Evolutionary conservation across 2,113 vertebrate species (phyloP), one percentile per base, ranked within the genome.

Genomic region (Anoplopoma fimbria): DNA sequence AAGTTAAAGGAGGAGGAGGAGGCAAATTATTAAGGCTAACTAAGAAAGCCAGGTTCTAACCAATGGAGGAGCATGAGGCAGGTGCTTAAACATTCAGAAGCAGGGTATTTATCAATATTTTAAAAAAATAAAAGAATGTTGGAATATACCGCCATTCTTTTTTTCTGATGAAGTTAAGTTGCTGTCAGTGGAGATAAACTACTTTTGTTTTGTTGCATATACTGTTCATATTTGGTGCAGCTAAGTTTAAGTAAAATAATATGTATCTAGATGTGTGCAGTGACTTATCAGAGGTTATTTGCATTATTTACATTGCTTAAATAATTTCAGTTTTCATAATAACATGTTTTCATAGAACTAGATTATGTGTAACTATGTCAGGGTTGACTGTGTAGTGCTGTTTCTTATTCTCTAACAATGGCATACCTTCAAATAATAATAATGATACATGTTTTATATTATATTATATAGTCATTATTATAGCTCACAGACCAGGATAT

Each of bases 251-350:
- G 23, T 61, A 1, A n/a, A 3, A 27, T 10, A 21, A 45, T 14
- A 38, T 5, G 13, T 27, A 65, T 65, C 36, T 65, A 40, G 34
- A 53, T 53, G 53, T 55, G 3, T 69, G 21, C 53, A 31, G 6
- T 53, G 14, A 68, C 51, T 47, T 64, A 65, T 75, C 53, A 6
- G 23, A 69, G 33, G 6, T 4, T 15, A 23, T 76, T 60, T 69
- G 27, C 9, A 34, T 72, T 49, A 38, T 81, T 78, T 65, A 81
- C 42, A 49, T 27, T 51, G 31, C 13, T 1, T 64, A 60, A 73
- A 73, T 45, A 21, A 63, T 81, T 69, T 45, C 0, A 83, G 5
- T 82, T 76, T 65, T 36, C 34, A 81, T 84, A 23, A 65, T 23
- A 69, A 51, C 47, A 51, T 7, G 38, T 33, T 21, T 31, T 60